Evolutionary conservation across 2,113 vertebrate genomes (phyloP), one percentile per base, ranked within the genome.

Genomic region (Nothobranchius kuhntae): DNA sequence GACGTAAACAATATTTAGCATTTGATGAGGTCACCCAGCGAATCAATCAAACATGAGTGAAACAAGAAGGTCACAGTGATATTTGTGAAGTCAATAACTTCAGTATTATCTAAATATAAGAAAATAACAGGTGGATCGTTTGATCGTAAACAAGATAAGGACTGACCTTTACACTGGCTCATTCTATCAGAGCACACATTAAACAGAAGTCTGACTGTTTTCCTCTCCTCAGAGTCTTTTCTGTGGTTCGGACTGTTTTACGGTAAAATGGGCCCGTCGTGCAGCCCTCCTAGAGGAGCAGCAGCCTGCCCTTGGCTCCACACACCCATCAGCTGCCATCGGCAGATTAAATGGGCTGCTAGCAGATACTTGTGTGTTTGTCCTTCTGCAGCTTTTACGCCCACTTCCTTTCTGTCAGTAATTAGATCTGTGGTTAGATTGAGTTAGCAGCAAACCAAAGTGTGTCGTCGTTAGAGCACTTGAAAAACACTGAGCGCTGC

Each of bases 251-350:
- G 44, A 13, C 35, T 60, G 57, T 67, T 47, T 77, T 64, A 45
- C 51, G 13, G 53, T 55, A 9, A 38, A 55, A n/a, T 3, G 14
- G 35, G 38, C 35, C 53, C 45, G 51, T 77, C 65, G 13, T 55
- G 53, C 52, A 54, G 17, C 58, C 56, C 66, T 74, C 59, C 7
- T 45, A 40, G 55, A 9, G 48, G 38, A 64, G 8, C n/a, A 12
- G 9, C 64, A 40, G 64, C 55, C 61, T 11, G 46, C 10, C 42
- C 30, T 11, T 59, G 71, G 66, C 71, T 76, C 26, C 56, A 14
- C 53, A 61, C 53, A 30, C 26, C 68, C 56, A n/a, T 83, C 69
- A 78, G 73, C 60, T 77, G 73, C 12, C 50, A 65, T 75, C 71
- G 73, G 52, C 62, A 63, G 1, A 78, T 44, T 44, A 45, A 70